Evolutionary conservation across 2,113 vertebrate genomes (phyloP).

Genomic region (Brachyistius frenatus): DNA sequence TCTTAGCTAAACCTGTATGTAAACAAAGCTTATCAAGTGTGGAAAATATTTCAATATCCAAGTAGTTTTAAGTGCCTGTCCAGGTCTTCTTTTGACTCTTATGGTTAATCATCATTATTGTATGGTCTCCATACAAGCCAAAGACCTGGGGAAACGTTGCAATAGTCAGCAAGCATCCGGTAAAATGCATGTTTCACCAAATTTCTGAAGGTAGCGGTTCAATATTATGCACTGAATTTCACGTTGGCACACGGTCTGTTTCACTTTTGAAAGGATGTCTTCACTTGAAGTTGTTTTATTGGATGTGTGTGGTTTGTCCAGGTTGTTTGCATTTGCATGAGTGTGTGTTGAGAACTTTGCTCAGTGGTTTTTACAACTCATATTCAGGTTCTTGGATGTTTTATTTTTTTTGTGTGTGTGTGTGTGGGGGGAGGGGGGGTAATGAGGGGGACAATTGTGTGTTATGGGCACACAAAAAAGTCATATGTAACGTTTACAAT

Average conservation of each 20-base stretch:
- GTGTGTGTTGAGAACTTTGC: slow-evolving; percentile 24
- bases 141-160: slow-evolving; percentile 72
- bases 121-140: slow-evolving; percentile 62
- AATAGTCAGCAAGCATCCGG: slow-evolving; percentile 54
- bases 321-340: slow-evolving; percentile 42
- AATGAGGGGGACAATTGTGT: not conserved
- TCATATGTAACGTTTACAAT: not conserved
- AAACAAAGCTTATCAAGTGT: slow-evolving; percentile 49
- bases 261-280: slow-evolving; percentile 13
- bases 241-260: slow-evolving; percentile 32
- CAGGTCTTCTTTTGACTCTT: slow-evolving; percentile 46
- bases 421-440: not conserved
- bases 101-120: not conserved
- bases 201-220: slow-evolving; percentile 47
- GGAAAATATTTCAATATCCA: slow-evolving; percentile 44
- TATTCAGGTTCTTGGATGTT: slow-evolving; percentile 56
- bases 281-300: slow-evolving; percentile 31
- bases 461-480: slow-evolving; percentile 7
- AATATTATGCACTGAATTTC: slow-evolving; percentile 71
- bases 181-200: slow-evolving; percentile 64
- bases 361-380: slow-evolving; percentile 41
- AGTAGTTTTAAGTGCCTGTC: slow-evolving; percentile 78
- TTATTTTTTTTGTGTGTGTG: slow-evolving; percentile 1
- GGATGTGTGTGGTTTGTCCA: slow-evolving; percentile 8
- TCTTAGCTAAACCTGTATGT: slow-evolving; percentile 42